These are phyloP conservation scores for Limanda limanda DNA, from an alignment of 2,113 vertebrate species.

Conservation along the genomic window DNA sequence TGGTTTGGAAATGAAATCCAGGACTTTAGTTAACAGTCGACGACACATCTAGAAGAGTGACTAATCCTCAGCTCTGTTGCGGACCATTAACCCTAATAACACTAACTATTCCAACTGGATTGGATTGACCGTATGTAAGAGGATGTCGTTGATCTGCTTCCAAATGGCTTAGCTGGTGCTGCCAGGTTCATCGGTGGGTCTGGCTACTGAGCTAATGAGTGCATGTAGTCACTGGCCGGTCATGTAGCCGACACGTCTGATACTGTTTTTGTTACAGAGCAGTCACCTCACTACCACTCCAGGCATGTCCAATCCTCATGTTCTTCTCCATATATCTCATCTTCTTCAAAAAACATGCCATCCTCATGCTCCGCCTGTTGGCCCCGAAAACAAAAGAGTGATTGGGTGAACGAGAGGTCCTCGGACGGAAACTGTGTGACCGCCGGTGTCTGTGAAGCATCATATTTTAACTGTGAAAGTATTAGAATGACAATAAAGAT, in stretches of 20 bases:
- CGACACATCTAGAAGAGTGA: not conserved
- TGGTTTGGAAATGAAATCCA: not conserved
- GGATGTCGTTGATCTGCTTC: not conserved
- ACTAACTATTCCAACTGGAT: not conserved
- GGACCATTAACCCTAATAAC: constrained; percentile 5
- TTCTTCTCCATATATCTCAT: constrained; percentile 79
- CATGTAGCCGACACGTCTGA: constrained; percentile 18
- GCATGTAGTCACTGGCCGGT: not conserved
- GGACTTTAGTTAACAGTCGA: not conserved
- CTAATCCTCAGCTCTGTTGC: not conserved
- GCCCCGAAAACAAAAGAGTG: constrained; percentile 72
- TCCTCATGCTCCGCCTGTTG: constrained; percentile 78
- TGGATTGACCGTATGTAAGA: not conserved
- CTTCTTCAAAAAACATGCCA: constrained; percentile 81
- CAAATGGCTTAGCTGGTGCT: not conserved
- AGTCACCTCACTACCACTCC: constrained; percentile 82
- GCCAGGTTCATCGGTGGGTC: constrained; percentile 2
- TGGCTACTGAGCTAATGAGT: not conserved
- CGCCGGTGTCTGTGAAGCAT: constrained; percentile 1
- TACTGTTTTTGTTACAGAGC: constrained; percentile 39
- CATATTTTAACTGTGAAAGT: constrained; percentile 22
- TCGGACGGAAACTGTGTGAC: constrained; percentile 42
- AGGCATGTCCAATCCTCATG: constrained; percentile 79
- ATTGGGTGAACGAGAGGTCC: constrained; percentile 60
- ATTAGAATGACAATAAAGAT: constrained; percentile 44